These are phyloP conservation scores for Catocala sponsa DNA, from an alignment of 2,888 invertebrate species.

Conservation along the genomic window DNA sequence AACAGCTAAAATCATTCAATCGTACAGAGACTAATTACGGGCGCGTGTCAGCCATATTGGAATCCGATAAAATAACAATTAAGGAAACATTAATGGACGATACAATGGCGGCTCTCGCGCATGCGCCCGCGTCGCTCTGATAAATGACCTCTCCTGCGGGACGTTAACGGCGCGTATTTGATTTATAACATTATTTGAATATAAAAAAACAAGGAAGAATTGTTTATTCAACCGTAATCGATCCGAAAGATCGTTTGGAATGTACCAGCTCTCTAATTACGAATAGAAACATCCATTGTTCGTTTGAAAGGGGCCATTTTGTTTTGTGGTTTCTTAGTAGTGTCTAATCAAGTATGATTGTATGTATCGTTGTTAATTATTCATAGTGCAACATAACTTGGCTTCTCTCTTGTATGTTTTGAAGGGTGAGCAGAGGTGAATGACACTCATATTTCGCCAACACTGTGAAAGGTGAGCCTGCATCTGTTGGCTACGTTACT, in stretches of 20 bases:
- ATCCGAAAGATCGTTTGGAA: slow-evolving; percentile 80
- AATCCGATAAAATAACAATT: slow-evolving; percentile 86
- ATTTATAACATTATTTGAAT: slow-evolving; percentile 85
- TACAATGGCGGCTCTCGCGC: slow-evolving; percentile 72
- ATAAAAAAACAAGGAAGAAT: slow-evolving; percentile 71
- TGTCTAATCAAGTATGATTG: slow-evolving; percentile 37
- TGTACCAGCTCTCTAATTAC: slow-evolving; percentile 75
- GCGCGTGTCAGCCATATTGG: slow-evolving; percentile 79
- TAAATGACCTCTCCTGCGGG: slow-evolving; percentile 79
- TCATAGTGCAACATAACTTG: slow-evolving; percentile 18
- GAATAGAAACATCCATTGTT: slow-evolving; percentile 69
- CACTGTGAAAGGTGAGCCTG: too few relatives aligned
- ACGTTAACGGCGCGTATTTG: slow-evolving; percentile 82
- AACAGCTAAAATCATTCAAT: slow-evolving; percentile 54
- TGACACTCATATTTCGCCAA: too few relatives aligned
- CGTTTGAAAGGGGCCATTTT: slow-evolving; percentile 44
- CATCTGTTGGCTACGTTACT: too few relatives aligned
- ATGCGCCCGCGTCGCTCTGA: slow-evolving; percentile 76
- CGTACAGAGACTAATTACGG: slow-evolving; percentile 75
- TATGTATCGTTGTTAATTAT: slow-evolving; percentile 43
- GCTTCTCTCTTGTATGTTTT: neutral
- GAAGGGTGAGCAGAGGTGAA: too few relatives aligned
- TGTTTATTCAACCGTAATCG: slow-evolving; percentile 85
- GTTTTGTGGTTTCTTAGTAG: slow-evolving; percentile 41
- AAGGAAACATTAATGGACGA: slow-evolving; percentile 80